phyloP scores from a whole-genome alignment of 2,888 invertebrate genomes.

The Leucoptera coffeella region DNA sequence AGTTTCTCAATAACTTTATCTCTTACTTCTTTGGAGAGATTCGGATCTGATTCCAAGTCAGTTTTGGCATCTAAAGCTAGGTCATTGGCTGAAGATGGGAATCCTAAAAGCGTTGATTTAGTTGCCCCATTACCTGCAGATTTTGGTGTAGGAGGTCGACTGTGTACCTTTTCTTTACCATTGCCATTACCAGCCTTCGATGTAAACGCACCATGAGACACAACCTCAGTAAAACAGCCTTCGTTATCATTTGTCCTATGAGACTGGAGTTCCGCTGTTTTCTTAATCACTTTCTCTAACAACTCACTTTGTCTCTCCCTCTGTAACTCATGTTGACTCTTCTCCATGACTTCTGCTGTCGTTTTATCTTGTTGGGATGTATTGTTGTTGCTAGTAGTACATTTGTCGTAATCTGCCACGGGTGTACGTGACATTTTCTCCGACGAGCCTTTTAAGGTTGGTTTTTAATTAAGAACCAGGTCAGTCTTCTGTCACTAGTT shows the following conservation, averaged over 20 bases:
- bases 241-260: conserved; percentile 21
- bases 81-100: conserved; percentile 42
- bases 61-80: conserved; percentile 38
- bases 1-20: conserved; percentile 39
- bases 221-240: conserved; percentile 40
- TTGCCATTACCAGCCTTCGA: conserved; percentile 19
- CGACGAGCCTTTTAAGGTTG: no score
- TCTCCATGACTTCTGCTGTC: conserved; percentile 28
- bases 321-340: conserved; percentile 25
- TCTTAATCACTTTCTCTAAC: conserved; percentile 31
- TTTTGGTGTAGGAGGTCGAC: conserved; percentile 11
- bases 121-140: conserved; percentile 14
- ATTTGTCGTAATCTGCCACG: conserved; percentile 30
- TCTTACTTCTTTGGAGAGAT: conserved; percentile 32
- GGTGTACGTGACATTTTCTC: conserved; percentile 31
- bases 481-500: neutral
- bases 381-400: conserved; percentile 18
- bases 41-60: conserved; percentile 38
- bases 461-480: neutral
- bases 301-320: conserved; percentile 34
- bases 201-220: conserved; percentile 38
- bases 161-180: conserved; percentile 13
- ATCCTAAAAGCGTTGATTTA: conserved; percentile 28
- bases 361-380: no score
- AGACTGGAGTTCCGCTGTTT: conserved; percentile 32